phyloP scores from a whole-genome alignment of 2,113 vertebrate species.

The Gila orcuttii region DNA sequence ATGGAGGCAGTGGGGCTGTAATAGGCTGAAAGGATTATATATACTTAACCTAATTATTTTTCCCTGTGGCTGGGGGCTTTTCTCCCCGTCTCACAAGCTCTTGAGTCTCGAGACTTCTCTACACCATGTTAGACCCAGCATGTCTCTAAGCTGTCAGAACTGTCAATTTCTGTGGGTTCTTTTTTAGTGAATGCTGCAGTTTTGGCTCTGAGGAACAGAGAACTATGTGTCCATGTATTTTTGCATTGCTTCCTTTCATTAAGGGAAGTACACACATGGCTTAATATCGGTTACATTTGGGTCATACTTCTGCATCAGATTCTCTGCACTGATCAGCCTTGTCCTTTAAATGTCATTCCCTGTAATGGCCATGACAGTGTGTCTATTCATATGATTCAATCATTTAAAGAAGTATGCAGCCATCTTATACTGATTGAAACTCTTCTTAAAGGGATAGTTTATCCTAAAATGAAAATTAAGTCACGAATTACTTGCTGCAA shows the following conservation, averaged over 20 bases:
- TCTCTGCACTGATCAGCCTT: constrained; percentile 42
- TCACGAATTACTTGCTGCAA: too few relatives aligned
- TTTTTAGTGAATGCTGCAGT: neutral
- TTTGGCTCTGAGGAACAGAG: neutral
- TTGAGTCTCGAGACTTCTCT: constrained; percentile 9
- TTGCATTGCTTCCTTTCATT: constrained; percentile 18
- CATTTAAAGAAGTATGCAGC: neutral
- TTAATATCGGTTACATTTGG: constrained; percentile 36
- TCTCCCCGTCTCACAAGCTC: constrained; percentile 48
- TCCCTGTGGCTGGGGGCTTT: constrained; percentile 63
- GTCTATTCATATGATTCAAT: constrained; percentile 25
- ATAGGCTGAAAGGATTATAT: constrained; percentile 74
- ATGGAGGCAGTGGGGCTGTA: constrained; percentile 67
- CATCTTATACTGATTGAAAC: neutral
- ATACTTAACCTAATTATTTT: constrained; percentile 81
- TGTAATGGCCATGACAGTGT: constrained; percentile 31
- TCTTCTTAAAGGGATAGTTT: neutral
- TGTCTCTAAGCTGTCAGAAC: neutral
- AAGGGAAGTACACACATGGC: constrained; percentile 9
- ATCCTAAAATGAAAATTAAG: too few relatives aligned
- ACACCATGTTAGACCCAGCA: constrained; percentile 15
- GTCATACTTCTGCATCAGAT: constrained; percentile 35
- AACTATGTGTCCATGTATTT: neutral
- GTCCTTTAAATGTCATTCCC: constrained; percentile 47
- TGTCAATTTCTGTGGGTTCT: neutral